phyloP scores from a whole-genome alignment of 2,113 vertebrate genomes.

The Ginglymostoma cirratum region DNA sequence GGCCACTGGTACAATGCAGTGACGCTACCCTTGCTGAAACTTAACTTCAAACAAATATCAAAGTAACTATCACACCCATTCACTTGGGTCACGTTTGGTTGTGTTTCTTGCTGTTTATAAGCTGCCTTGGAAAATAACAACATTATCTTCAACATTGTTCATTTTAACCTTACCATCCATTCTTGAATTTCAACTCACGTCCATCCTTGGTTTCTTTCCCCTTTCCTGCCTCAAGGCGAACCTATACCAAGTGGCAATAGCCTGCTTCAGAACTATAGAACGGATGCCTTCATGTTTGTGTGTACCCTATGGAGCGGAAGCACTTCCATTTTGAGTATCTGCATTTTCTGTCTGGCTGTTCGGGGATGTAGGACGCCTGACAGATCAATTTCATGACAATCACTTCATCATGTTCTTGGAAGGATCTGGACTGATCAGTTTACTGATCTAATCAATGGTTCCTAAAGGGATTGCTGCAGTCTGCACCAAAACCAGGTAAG shows the following conservation, averaged over 20 bases:
- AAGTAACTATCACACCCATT: background rate
- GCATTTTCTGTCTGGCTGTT: too few species aligned
- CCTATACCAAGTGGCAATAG: background rate
- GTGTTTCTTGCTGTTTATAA: background rate
- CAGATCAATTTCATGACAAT: too few species aligned
- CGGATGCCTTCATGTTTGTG: too few species aligned
- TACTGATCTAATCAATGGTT: background rate
- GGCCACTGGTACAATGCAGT: background rate
- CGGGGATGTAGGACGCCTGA: too few species aligned
- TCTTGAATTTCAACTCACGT: background rate
- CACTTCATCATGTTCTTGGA: too few species aligned
- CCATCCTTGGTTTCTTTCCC: background rate
- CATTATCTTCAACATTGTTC: background rate
- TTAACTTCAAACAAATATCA: background rate
- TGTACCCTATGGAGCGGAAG: too few species aligned
- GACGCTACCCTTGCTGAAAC: background rate
- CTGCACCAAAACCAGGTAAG: background rate
- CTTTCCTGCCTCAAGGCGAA: background rate
- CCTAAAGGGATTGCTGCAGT: background rate
- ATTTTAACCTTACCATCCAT: background rate
- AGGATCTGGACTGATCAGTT: background rate
- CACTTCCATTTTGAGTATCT: too few species aligned
- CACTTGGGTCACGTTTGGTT: background rate
- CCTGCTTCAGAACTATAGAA: background rate
- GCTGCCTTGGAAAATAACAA: background rate